phyloP scores from a whole-genome alignment of 2,797 vertebrate species.

The Onychomys arenicola region DNA sequence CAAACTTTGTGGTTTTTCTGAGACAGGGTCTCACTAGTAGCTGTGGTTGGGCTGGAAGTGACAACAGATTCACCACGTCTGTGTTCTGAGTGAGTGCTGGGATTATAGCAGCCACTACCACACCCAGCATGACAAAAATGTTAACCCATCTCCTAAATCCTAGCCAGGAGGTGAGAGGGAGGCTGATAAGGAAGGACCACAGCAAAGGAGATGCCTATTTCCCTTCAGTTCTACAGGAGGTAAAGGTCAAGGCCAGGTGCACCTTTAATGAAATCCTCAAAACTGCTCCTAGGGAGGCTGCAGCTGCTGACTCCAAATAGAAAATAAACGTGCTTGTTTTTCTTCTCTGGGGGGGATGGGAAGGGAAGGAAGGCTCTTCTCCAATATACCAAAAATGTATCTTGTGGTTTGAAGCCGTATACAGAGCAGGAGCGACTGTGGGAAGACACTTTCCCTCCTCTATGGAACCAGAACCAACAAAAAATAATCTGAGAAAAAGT shows the following conservation, averaged over 20 bases:
- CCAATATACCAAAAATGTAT: slow-evolving; percentile 28
- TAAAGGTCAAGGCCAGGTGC: not conserved
- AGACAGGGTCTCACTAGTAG: not conserved
- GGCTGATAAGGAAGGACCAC: not conserved
- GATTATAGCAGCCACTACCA: not conserved
- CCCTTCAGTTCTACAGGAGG: not conserved
- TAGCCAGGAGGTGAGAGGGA: not conserved
- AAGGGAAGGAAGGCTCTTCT: not conserved
- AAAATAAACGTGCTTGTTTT: slow-evolving; percentile 39
- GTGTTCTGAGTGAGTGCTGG: not conserved
- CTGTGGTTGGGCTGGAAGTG: not conserved
- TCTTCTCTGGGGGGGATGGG: not conserved
- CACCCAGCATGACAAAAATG: not conserved
- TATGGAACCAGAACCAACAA: not conserved
- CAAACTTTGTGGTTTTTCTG: not conserved
- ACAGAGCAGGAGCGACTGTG: not conserved
- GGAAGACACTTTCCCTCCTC: not conserved
- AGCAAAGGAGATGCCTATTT: not conserved
- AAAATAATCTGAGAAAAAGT: not conserved
- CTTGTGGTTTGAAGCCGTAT: not conserved
- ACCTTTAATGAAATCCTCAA: slow-evolving; percentile 38
- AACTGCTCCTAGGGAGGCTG: not conserved
- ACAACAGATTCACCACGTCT: not conserved
- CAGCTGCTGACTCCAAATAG: slow-evolving; percentile 29
- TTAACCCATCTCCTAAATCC: not conserved